phyloP scores from a whole-genome alignment of 2,113 vertebrate genomes.

The Steatornis caripensis region DNA sequence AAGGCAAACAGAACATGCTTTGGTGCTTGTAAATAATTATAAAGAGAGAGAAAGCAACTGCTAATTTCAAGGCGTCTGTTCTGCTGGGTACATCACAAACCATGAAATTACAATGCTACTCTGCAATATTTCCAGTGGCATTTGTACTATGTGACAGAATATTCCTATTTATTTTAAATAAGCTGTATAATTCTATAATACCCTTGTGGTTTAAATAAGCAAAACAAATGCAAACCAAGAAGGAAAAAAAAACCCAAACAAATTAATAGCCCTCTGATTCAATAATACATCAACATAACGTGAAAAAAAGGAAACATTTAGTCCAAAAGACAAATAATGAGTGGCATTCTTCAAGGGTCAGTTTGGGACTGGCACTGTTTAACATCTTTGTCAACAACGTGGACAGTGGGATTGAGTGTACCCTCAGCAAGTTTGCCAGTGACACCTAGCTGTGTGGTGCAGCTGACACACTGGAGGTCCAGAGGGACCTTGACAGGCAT shows the following conservation, averaged over 20 bases:
- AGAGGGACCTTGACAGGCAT: too few relatives aligned
- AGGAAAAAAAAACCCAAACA: not conserved
- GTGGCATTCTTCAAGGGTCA: too few relatives aligned
- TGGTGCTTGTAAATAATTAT: not conserved
- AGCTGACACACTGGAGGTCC: too few relatives aligned
- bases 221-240: not conserved
- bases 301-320: not conserved
- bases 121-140: not conserved
- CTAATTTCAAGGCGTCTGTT: not conserved
- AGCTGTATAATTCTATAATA: conserved; percentile 23
- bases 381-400: too few relatives aligned
- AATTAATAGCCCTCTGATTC: not conserved
- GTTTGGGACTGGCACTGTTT: too few relatives aligned
- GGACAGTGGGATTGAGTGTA: too few relatives aligned
- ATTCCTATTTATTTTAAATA: conserved; percentile 44
- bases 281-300: not conserved
- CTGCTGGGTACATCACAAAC: not conserved
- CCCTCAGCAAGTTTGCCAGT: too few relatives aligned
- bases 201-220: not conserved
- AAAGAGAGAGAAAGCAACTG: not conserved
- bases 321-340: too few relatives aligned
- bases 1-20: not conserved
- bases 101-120: not conserved
- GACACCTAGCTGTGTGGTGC: too few relatives aligned
- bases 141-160: conserved; percentile 14